Base-by-base conservation (phyloP, 2,113 vertebrate genomes). In the Elachura formosa region DNA sequence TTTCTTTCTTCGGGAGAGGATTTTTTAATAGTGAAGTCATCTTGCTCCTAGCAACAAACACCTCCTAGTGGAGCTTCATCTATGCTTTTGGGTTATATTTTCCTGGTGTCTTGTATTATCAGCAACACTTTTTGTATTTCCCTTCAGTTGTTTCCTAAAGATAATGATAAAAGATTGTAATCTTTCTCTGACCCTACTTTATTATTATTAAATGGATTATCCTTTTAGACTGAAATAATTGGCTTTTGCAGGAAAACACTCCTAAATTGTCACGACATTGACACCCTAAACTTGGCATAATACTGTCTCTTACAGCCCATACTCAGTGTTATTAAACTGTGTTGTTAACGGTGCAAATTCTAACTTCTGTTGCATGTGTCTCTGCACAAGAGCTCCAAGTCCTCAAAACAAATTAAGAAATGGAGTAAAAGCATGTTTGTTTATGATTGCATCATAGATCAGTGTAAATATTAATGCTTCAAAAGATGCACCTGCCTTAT, bases 11-110 rank as follows among this genome's bases (percentile, higher is more conserved):
- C 81, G 87, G 84, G 92, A 94, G 28, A 90, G 36, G 11, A 24
- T 75, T 96, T 97, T 95, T 54, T 87, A 76, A 84, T 34, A 84
- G 28, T n/a, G 68, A 94, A 94, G 19, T 28, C 52, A 89, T 83
- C 34, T 40, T 87, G 36, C 45, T 95, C 96, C 82, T 96, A 96
- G 79, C 90, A 97, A 95, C 87, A 89, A 83, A 83, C 58, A 48
- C 16, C 40, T 81, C 33, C 40, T 54, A 11, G 14, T 96, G 59
- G 41, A 96, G 41, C 49, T 94, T 43, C 41, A 71, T 85, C 46
- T 68, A 24, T 77, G 21, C 7, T 79, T 22, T 56, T n/a, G 13
- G 68, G 3, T 9, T 41, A 80, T 41, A 80, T 51, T 62, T 89
- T 63, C 4, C 31, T 41, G 19, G 16, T 90, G 31, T 66, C n/a